phyloP scores from a whole-genome alignment of 2,797 vertebrate genomes.

The Rhinogobio ventralis region DNA sequence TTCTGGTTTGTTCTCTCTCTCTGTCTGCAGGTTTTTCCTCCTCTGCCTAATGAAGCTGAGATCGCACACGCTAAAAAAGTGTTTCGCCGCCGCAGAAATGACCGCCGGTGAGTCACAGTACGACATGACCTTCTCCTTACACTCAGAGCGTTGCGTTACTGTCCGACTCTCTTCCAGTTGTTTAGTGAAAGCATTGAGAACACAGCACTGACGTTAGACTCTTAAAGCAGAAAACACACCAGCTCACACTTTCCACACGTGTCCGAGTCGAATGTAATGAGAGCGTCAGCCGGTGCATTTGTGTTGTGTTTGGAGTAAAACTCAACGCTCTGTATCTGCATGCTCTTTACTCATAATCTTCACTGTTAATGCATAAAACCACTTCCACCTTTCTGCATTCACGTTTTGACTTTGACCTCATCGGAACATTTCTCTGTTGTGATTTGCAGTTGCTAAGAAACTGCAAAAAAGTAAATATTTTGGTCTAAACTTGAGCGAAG shows the following conservation, averaged over 20 bases:
- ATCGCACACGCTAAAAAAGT: conserved; percentile 97
- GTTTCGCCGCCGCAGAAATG: conserved; percentile 90
- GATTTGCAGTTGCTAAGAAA: conserved; percentile 81
- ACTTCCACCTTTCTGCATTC: conserved; percentile 37
- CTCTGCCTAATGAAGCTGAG: conserved; percentile 91
- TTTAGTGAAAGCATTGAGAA: background rate
- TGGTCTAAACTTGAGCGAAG: conserved; percentile 74
- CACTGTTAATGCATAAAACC: conserved; percentile 23
- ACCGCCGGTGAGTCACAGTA: conserved; percentile 84
- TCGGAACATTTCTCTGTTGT: conserved; percentile 76
- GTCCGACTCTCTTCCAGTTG: background rate
- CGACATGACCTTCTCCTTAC: background rate
- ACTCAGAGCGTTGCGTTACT: background rate
- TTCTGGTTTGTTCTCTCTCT: conserved; percentile 33
- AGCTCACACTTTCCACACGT: conserved; percentile 43
- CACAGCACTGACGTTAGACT: conserved; percentile 10
- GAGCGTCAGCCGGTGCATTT: background rate
- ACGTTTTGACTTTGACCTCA: conserved; percentile 71
- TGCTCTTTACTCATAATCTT: conserved; percentile 33
- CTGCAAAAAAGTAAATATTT: conserved; percentile 78
- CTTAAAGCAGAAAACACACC: conserved; percentile 34
- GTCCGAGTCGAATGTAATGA: conserved; percentile 45
- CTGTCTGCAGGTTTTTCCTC: conserved; percentile 86
- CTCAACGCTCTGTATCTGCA: background rate
- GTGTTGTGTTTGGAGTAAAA: conserved; percentile 32